A percentile compares a stretch with the other conserved stretches of the same genome.
Conservation (phyloP, 37 sponge, comb jelly and placozoan species). For the Beroe ovata region DNA sequence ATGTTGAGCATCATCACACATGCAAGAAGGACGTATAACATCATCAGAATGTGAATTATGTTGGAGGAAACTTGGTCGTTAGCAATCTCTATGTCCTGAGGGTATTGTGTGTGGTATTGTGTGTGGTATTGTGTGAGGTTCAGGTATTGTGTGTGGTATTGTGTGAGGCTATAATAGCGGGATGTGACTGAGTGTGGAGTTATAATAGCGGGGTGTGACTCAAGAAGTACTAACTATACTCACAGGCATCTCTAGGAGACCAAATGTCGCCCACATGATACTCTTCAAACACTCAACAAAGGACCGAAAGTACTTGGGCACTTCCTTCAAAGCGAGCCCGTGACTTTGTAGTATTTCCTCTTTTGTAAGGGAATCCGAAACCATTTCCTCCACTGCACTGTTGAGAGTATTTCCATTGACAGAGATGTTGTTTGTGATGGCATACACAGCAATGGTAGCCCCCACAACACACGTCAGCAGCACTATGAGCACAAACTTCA, state of each 20-base stretch:
- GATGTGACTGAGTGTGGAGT: too few species aligned
- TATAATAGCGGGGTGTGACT: too few species aligned
- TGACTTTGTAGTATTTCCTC: background rate
- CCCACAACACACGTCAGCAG: slow-evolving; percentile 35
- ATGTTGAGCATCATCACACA: slow-evolving; percentile 48
- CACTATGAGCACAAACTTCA: slow-evolving; percentile 41
- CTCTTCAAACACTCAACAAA: slow-evolving; percentile 8
- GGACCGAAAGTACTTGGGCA: background rate
- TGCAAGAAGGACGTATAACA: slow-evolving; percentile 10
- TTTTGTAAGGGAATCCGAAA: background rate
- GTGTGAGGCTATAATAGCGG: too few species aligned
- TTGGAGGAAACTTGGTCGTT: slow-evolving; percentile 8
- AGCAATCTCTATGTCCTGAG: slow-evolving; percentile 21
- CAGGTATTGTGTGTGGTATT: too few species aligned
- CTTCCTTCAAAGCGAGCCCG: background rate
- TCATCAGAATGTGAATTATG: background rate
- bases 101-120: too few species aligned
- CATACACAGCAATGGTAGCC: slow-evolving; percentile 1
- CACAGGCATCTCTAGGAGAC: slow-evolving; percentile 15
- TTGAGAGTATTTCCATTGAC: background rate
- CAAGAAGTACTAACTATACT: too few species aligned
- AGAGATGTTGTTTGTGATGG: background rate
- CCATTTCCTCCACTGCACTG: background rate
- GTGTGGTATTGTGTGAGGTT: too few species aligned
- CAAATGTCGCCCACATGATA: slow-evolving; percentile 44